A percentile compares a stretch with the other conserved stretches of the same genome.
Evolutionary conservation across 1,140 invertebrate species (phyloP).

Genomic region (Drosophila bocqueti): DNA sequence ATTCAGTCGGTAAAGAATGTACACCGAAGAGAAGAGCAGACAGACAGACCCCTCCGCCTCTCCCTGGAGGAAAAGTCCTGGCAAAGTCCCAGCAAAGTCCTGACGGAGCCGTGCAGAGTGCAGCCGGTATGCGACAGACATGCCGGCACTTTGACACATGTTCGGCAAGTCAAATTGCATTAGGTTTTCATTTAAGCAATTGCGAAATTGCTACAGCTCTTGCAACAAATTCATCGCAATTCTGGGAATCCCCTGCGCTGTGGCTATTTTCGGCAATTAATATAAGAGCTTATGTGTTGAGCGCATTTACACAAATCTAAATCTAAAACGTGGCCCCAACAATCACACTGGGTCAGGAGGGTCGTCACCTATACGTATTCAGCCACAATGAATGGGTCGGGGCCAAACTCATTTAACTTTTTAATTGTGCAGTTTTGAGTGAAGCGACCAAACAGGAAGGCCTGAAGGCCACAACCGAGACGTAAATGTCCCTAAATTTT

Average conservation of each 20-base stretch:
- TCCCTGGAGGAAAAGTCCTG: conserved; percentile 6
- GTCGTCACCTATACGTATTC: conserved; percentile 7
- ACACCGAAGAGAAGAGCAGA: conserved; percentile 19
- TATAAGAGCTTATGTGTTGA: conserved; percentile 58
- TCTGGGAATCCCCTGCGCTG: neutral
- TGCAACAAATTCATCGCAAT: conserved; percentile 10
- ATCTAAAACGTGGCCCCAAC: conserved; percentile 22
- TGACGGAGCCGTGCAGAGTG: conserved; percentile 28
- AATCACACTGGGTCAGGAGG: conserved; percentile 9
- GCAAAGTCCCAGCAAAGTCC: conserved; percentile 11
- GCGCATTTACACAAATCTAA: conserved; percentile 59
- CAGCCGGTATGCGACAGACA: conserved; percentile 40
- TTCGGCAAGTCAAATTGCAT: conserved; percentile 56
- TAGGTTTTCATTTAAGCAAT: conserved; percentile 52
- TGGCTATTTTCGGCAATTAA: conserved; percentile 60
- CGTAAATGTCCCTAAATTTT: conserved; percentile 9
- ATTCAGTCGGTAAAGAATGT: conserved; percentile 45
- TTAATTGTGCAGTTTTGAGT: conserved; percentile 77
- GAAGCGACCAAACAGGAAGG: conserved; percentile 45
- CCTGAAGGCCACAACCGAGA: conserved; percentile 8
- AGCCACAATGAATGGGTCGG: conserved; percentile 44
- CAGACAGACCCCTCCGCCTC: neutral
- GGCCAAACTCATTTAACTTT: conserved; percentile 75
- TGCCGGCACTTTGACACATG: conserved; percentile 58
- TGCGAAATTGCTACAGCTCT: conserved; percentile 27